These are phyloP conservation scores for Ectemnius lituratus DNA, from an alignment of 2,888 invertebrate species.

Conservation along the genomic window DNA sequence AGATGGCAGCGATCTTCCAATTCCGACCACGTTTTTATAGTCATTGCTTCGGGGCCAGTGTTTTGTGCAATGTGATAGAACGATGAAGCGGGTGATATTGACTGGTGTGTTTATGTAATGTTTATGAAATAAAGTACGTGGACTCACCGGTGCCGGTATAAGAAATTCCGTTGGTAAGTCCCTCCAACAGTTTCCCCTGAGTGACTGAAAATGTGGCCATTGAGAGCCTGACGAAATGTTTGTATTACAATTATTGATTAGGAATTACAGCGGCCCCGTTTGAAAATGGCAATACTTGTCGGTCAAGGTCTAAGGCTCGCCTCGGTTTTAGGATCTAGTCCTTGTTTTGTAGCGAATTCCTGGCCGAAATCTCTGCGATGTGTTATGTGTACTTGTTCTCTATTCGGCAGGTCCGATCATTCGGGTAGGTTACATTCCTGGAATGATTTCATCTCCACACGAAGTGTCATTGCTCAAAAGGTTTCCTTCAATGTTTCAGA, in stretches of 20 bases:
- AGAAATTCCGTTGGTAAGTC: constrained; percentile 21
- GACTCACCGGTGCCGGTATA: too few species aligned
- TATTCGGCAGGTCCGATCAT: constrained; percentile 39
- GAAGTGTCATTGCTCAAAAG: neutral
- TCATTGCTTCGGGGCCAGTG: neutral
- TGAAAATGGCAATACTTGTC: constrained; percentile 63
- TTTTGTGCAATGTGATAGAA: neutral
- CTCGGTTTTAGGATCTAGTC: constrained; percentile 43
- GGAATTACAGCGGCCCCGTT: constrained; percentile 42
- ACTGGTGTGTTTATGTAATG: constrained; percentile 24
- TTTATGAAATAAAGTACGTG: neutral
- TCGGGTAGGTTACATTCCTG: constrained; percentile 47
- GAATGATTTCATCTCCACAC: neutral
- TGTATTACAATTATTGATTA: constrained; percentile 49
- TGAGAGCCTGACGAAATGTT: neutral
- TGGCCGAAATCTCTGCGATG: constrained; percentile 43
- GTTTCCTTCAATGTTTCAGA: constrained; percentile 44
- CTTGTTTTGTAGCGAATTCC: constrained; percentile 37
- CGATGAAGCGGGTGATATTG: constrained; percentile 13
- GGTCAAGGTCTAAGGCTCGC: constrained; percentile 53
- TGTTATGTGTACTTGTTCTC: constrained; percentile 49
- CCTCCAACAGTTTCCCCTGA: neutral
- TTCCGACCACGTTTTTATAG: constrained; percentile 13
- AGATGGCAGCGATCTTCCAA: neutral
- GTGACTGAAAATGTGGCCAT: neutral